These are phyloP conservation scores for Coranthus polyacanthus DNA, from an alignment of 2,797 vertebrate species.

Conservation along the genomic window DNA sequence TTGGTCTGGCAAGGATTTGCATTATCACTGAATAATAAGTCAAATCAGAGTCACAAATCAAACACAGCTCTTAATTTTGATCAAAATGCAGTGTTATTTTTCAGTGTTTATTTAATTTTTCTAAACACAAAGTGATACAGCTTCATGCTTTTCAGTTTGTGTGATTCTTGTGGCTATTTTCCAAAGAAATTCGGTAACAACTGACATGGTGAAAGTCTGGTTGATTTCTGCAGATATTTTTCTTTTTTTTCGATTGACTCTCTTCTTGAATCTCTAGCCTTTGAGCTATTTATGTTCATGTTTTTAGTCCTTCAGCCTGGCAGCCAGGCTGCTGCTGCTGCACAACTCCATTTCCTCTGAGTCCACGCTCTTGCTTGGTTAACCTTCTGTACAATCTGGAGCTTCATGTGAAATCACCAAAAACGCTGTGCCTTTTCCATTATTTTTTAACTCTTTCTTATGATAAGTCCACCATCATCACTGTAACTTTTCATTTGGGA, in stretches of 20 bases:
- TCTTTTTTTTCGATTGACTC: conserved; percentile 21
- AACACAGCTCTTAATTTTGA: not conserved
- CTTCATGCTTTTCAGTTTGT: not conserved
- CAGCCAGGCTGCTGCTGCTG: conserved; percentile 25
- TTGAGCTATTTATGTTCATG: conserved; percentile 43
- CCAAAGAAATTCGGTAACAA: conserved; percentile 7
- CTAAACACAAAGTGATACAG: not conserved
- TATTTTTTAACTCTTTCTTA: conserved; percentile 17
- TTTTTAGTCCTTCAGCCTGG: conserved; percentile 32
- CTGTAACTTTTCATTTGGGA: not conserved
- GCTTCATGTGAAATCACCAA: conserved; percentile 52
- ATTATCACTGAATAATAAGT: not conserved
- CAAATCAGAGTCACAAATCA: conserved; percentile 1
- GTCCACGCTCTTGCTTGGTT: conserved; percentile 59
- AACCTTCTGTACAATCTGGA: conserved; percentile 39
- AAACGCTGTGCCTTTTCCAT: conserved; percentile 12
- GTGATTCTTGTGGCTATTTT: conserved; percentile 8
- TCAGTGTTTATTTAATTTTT: not conserved
- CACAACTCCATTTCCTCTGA: conserved; percentile 20
- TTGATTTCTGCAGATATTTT: conserved; percentile 6
- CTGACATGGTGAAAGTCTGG: not conserved
- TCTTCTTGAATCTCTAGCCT: conserved; percentile 27
- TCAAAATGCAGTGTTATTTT: not conserved
- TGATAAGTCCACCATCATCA: not conserved
- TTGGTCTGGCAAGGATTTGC: not conserved